Percentiles rank a stretch among this genome's conserved stretches.
phyloP scores from a whole-genome alignment of 2,797 vertebrate species.

The Sorex maritimensis region DNA sequence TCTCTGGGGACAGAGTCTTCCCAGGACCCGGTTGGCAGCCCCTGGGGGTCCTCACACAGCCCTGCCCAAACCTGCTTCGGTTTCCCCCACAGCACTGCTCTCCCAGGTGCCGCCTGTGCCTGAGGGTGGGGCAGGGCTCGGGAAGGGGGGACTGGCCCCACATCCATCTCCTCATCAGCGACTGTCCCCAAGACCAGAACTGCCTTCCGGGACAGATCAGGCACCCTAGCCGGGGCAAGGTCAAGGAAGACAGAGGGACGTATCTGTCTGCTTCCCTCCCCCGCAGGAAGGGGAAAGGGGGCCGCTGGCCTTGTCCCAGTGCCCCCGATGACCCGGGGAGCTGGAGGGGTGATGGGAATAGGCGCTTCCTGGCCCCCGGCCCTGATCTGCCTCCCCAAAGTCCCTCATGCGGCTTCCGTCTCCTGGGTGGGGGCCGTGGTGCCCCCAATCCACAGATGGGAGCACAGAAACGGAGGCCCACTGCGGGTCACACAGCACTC shows the following conservation, averaged over 20 bases:
- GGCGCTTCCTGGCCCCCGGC: too few species aligned
- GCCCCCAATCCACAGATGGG: too few species aligned
- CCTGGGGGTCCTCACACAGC: background rate
- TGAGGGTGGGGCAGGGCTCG: background rate
- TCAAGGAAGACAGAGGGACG: background rate
- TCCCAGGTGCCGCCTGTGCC: background rate
- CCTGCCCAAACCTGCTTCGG: background rate
- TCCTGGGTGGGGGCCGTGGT: background rate
- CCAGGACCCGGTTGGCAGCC: background rate
- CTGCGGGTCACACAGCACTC: too few species aligned
- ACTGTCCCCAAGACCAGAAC: background rate
- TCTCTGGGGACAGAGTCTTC: conserved; percentile 4
- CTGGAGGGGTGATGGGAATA: too few species aligned
- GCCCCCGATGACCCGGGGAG: too few species aligned
- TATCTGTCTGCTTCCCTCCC: too few species aligned
- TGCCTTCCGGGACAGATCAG: background rate
- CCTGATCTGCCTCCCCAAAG: too few species aligned
- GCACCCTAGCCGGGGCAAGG: background rate
- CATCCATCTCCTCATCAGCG: background rate
- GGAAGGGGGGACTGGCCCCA: conserved; percentile 35
- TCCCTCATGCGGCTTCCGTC: background rate
- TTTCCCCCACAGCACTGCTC: background rate
- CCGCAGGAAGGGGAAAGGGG: too few species aligned
- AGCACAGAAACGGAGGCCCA: too few species aligned
- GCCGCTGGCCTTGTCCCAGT: too few species aligned